Conservation (phyloP, 1,140 invertebrate species). For the Tribolium castaneum region DNA sequence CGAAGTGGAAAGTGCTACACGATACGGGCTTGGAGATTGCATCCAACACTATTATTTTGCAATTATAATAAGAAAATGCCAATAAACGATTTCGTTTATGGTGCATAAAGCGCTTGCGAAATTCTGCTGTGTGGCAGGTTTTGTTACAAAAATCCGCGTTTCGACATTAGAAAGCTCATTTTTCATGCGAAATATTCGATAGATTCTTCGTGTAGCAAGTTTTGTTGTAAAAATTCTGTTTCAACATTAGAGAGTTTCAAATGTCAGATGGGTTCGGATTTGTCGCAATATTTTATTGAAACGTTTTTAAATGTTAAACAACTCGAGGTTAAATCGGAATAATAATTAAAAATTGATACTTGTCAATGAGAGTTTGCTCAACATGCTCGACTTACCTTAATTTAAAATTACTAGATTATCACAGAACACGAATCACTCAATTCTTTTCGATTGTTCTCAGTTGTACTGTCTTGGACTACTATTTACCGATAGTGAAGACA, state of each 20-base stretch:
- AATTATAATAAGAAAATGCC: constrained; percentile 11
- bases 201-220: not conserved
- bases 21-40: not conserved
- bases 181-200: constrained; percentile 7
- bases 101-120: constrained; percentile 8
- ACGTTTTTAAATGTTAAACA: constrained; percentile 3
- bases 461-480: not conserved
- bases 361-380: not conserved
- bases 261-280: not conserved
- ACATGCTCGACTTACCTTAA: constrained; percentile 3
- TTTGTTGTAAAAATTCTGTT: not conserved
- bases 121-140: constrained; percentile 18
- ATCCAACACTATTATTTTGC: not conserved
- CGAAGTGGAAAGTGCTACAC: constrained; percentile 24
- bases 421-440: constrained; percentile 37
- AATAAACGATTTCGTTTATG: constrained; percentile 15
- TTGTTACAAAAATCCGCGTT: constrained; percentile 2
- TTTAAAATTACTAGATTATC: constrained; percentile 18
- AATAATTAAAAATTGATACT: not conserved
- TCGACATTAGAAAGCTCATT: constrained; percentile 15
- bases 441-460: not conserved
- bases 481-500: not conserved
- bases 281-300: constrained; percentile 1
- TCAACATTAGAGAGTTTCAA: not conserved
- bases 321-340: constrained; percentile 3